Percentiles rank a stretch among this genome's conserved stretches.
Evolutionary conservation across 2,797 vertebrate species (phyloP).

Genomic region (Sebastes iracundus): DNA sequence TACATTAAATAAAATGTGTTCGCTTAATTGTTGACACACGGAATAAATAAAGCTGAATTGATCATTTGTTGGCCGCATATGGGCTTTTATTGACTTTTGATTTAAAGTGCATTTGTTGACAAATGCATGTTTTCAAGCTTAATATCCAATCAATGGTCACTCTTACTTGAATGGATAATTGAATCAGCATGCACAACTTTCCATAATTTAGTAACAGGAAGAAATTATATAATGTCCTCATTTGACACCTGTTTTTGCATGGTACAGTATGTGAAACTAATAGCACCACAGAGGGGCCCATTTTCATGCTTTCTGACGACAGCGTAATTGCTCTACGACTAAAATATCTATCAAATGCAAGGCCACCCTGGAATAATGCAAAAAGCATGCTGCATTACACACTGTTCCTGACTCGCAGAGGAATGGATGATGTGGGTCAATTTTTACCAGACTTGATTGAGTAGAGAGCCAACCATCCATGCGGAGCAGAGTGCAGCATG

Average conservation of each 20-base stretch:
- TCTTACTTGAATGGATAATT: neutral
- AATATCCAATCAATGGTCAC: neutral
- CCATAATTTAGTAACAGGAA: neutral
- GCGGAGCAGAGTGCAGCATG: conserved; percentile 41
- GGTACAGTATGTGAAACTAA: neutral
- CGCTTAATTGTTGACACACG: conserved; percentile 4
- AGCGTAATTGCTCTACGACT: conserved; percentile 18
- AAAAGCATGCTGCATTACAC: conserved; percentile 52
- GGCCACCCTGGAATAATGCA: conserved; percentile 47
- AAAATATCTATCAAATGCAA: conserved; percentile 36
- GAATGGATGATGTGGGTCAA: conserved; percentile 59
- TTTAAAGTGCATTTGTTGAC: neutral
- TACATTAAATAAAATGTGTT: conserved; percentile 15
- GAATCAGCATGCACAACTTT: neutral
- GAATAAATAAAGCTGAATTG: neutral
- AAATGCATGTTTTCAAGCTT: neutral
- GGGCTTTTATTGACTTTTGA: neutral
- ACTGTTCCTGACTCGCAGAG: conserved; percentile 34
- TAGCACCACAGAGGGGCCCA: neutral
- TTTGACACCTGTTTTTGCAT: neutral
- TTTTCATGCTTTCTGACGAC: neutral
- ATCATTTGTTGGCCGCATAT: neutral
- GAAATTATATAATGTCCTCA: neutral
- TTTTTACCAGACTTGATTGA: conserved; percentile 71
- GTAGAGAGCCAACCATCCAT: conserved; percentile 66